Conservation (phyloP, 2,888 invertebrate genomes). For the Pogonocherus hispidulus region DNA sequence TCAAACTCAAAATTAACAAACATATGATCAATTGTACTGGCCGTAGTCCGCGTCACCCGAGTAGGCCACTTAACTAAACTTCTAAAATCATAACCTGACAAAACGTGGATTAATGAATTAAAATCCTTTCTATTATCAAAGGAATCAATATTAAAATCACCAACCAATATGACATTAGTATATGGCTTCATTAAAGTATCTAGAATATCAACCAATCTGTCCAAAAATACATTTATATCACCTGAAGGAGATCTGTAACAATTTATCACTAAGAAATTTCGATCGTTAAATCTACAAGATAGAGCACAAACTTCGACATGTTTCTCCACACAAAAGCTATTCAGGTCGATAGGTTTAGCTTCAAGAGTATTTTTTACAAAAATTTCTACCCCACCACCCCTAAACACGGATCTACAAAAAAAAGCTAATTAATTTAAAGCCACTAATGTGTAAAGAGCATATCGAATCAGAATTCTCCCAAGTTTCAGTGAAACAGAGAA, state of each 20-base stretch:
- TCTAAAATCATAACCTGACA: no score
- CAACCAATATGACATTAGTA: background rate
- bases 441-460: no score
- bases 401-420: background rate
- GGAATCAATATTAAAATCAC: no score
- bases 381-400: no score
- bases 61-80: background rate
- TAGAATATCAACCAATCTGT: background rate
- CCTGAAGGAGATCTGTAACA: background rate
- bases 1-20: background rate
- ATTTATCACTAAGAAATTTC: no score
- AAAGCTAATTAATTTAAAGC: background rate
- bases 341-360: background rate
- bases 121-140: background rate
- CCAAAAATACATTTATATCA: background rate
- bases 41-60: background rate
- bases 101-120: no score
- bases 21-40: no score
- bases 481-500: background rate
- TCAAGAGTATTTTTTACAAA: background rate
- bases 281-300: no score
- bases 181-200: background rate
- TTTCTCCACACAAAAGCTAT: background rate
- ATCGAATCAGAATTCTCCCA: background rate
- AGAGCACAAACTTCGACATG: background rate